Evolutionary conservation across 2,797 vertebrate species (phyloP), one percentile per base, ranked within the genome.

Genomic region (Pseudochaenichthys georgianus): DNA sequence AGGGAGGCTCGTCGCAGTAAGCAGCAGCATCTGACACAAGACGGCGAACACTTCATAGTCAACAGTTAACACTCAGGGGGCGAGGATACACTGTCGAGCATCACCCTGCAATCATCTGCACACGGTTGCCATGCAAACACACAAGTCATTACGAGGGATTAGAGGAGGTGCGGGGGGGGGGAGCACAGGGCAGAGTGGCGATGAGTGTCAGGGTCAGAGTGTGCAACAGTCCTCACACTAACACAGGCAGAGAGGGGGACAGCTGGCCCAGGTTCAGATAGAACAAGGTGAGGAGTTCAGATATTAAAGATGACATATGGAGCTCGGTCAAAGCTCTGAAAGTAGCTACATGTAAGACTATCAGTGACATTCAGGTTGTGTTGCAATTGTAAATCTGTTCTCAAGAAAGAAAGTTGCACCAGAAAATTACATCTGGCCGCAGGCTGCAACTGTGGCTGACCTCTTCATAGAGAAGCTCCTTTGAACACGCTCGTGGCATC

Each of bases 271-370:
- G 68, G 55, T 80, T 80, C 61, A 80, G 55, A 64, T 41, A 71
- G 46, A 58, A 42, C n/a, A 38, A 71, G 79, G 71, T 82, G 76
- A 85, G 57, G 51, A 77, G 75, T 64, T 77, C 61, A 64, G 88
- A 89, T 89, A 84, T 71, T 79, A 85, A 89, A 74, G 81, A 90
- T 69, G 78, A 84, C 78, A 89, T 84, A 83, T 89, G 81, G 60
- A 76, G 81, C 73, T 87, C 77, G 77, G 57, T 13, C 28, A 38
- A 82, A 84, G 63, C 72, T 52, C 57, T 57, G 68, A 81, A 46
- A 61, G 21, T 50, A 62, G 63, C 61, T 1, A 52, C 16, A 8
- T 53, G 16, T 48, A 51, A 75, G 42, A 64, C 43, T 75, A 65
- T 72, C 52, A 7, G n/a, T 60, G 63, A 65, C 60, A 75, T 57